phyloP scores from a whole-genome alignment of 2,113 vertebrate species.

The Nicator chloris region DNA sequence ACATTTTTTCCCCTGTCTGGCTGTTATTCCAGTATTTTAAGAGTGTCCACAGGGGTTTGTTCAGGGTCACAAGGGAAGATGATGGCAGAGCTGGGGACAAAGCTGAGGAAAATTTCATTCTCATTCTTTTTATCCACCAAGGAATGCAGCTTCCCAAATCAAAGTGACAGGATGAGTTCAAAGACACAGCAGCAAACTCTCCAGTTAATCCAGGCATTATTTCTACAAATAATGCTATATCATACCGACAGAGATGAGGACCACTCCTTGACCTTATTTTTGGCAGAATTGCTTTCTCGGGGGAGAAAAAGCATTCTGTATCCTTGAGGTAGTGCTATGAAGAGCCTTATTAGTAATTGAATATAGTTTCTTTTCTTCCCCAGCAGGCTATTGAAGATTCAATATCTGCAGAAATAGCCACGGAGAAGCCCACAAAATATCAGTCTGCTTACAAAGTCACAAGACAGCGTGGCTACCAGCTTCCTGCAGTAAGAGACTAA shows the following conservation, averaged over 20 bases:
- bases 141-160: neutral
- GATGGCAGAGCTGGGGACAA: neutral
- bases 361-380: neutral
- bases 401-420: neutral
- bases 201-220: neutral
- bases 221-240: neutral
- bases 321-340: neutral
- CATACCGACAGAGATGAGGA: neutral
- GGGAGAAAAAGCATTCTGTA: neutral
- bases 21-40: neutral
- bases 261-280: neutral
- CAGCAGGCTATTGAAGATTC: neutral
- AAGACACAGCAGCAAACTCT: neutral
- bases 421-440: neutral
- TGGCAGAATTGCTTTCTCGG: neutral
- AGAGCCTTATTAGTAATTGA: neutral
- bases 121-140: neutral
- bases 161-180: neutral
- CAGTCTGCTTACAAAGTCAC: neutral
- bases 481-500: neutral
- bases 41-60: neutral
- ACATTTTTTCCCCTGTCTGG: neutral
- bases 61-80: neutral
- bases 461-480: neutral
- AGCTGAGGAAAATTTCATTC: neutral